Conservation (phyloP, 2,888 invertebrate species). For the Dynastes maya region DNA sequence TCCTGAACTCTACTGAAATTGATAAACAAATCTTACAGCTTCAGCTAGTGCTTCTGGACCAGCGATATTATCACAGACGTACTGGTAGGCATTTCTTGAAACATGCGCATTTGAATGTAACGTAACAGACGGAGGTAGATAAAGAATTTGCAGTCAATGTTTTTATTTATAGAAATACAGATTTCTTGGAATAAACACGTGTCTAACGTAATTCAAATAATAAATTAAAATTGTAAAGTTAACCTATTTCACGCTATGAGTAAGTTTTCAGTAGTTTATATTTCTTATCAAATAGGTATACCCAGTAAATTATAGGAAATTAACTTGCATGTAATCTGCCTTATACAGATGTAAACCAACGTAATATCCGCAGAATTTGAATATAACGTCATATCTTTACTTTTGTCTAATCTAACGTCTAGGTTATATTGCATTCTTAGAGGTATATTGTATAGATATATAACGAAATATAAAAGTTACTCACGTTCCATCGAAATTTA, state of each 20-base stretch:
- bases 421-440: conserved; percentile 27
- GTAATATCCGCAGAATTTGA: too few relatives aligned
- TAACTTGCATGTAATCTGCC: too few relatives aligned
- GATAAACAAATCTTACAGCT: conserved; percentile 53
- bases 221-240: conserved; percentile 21
- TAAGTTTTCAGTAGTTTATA: neutral
- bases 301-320: neutral
- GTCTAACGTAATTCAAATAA: conserved; percentile 39
- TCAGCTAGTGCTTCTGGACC: conserved; percentile 51
- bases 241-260: neutral
- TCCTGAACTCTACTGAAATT: conserved; percentile 52
- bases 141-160: conserved; percentile 28
- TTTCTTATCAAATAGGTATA: conserved; percentile 2
- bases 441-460: neutral
- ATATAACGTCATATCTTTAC: too few relatives aligned
- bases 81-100: conserved; percentile 41
- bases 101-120: conserved; percentile 34
- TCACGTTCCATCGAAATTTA: conserved; percentile 48
- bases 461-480: conserved; percentile 30
- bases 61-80: conserved; percentile 47
- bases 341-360: too few relatives aligned
- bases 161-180: conserved; percentile 22
- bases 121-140: conserved; percentile 34
- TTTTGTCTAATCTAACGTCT: neutral
- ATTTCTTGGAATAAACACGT: conserved; percentile 43